Conservation (phyloP, 2,888 invertebrate species). For the Protonemura montana region DNA sequence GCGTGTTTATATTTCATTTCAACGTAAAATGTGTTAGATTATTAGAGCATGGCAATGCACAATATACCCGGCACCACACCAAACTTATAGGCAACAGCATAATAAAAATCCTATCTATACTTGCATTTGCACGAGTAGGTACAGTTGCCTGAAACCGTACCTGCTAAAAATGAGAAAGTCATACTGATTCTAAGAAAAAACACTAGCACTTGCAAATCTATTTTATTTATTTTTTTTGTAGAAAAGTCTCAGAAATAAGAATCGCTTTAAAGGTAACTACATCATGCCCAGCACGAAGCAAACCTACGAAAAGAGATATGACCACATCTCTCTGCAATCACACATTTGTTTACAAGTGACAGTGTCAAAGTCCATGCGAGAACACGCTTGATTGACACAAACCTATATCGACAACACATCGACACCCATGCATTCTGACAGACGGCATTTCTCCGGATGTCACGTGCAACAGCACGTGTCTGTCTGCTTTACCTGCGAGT, state of each 20-base stretch:
- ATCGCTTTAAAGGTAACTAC: too few species aligned
- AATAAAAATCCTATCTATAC: too few species aligned
- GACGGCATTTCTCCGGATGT: constrained; percentile 7
- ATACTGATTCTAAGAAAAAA: background rate
- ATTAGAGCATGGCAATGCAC: background rate
- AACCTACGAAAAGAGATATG: too few species aligned
- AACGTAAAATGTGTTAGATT: background rate
- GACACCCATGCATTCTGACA: background rate
- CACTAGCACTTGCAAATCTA: too few species aligned
- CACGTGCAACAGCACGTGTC: constrained; percentile 15
- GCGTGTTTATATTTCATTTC: background rate
- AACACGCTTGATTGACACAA: constrained; percentile 1
- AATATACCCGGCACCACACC: background rate
- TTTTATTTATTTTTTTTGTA: too few species aligned
- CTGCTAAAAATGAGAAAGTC: background rate
- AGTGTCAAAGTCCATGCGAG: background rate
- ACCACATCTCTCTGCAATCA: too few species aligned
- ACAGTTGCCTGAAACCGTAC: too few species aligned
- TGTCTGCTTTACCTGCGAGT: background rate
- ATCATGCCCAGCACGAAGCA: too few species aligned
- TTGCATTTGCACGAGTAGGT: too few species aligned
- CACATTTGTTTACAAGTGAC: too few species aligned
- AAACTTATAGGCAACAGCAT: background rate
- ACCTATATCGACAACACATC: background rate
- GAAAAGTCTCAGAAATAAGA: too few species aligned